A percentile compares a stretch with the other conserved stretches of the same genome.
Evolutionary conservation across 2,113 vertebrate species (phyloP).

Genomic region (Rattus norvegicus): GRCr8 NC_086020.1:233675001-233675500

Average conservation of each 20-base stretch:
- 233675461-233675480: slow-evolving; percentile 52
- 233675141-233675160: slow-evolving; percentile 39
- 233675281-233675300: slow-evolving; percentile 18
- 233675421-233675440: slow-evolving; percentile 70
- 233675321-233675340: slow-evolving; percentile 54
- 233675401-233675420: slow-evolving; percentile 70
- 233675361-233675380: slow-evolving; percentile 33
- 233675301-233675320: neutral
- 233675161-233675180: slow-evolving; percentile 6
- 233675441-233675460: slow-evolving; percentile 65
- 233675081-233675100: neutral
- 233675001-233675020: neutral
- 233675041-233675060: neutral
- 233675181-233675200: slow-evolving; percentile 33
- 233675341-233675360: slow-evolving; percentile 3
- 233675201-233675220: neutral
- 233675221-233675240: slow-evolving; percentile 31
- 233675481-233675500: slow-evolving; percentile 77
- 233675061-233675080: neutral
- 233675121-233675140: neutral
- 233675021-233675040: neutral
- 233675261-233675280: neutral
- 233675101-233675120: neutral
- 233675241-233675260: neutral
- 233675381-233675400: slow-evolving; percentile 70